Percentiles rank a stretch among this genome's conserved stretches.
Conservation (phyloP, 2,888 invertebrate genomes). For the Tethea ocularis region DNA sequence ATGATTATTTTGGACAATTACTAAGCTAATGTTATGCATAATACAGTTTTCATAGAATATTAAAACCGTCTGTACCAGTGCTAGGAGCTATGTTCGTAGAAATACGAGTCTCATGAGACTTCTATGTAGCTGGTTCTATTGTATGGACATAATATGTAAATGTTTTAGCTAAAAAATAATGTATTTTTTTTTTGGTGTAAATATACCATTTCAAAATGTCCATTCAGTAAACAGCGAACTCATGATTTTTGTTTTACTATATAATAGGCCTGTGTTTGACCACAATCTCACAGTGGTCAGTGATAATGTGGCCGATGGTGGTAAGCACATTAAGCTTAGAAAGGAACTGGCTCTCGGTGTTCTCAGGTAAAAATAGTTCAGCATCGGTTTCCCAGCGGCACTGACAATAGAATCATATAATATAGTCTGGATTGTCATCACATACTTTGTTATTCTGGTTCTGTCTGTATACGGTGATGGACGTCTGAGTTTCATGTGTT, state of each 20-base stretch:
- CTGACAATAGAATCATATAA: background rate
- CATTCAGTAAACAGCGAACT: too few species aligned
- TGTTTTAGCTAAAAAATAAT: background rate
- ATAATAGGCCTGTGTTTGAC: too few species aligned
- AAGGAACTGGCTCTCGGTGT: too few species aligned
- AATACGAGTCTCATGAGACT: background rate
- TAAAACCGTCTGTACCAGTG: background rate
- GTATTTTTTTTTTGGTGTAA: background rate
- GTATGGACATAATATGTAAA: background rate
- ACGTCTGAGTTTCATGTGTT: background rate
- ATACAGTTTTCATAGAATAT: background rate
- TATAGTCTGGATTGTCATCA: background rate
- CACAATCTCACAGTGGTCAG: too few species aligned
- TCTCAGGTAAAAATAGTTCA: background rate
- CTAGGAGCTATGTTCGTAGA: background rate
- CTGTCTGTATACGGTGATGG: background rate
- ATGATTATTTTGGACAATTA: background rate
- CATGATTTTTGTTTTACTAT: too few species aligned
- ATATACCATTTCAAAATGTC: too few species aligned
- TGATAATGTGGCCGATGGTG: too few species aligned
- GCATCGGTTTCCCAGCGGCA: background rate
- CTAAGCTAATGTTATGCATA: background rate
- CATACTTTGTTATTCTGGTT: background rate
- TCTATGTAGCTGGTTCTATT: background rate
- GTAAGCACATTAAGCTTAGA: too few species aligned